phyloP scores from a whole-genome alignment of 2,888 invertebrate species.

The Blastobasis adustella region DNA sequence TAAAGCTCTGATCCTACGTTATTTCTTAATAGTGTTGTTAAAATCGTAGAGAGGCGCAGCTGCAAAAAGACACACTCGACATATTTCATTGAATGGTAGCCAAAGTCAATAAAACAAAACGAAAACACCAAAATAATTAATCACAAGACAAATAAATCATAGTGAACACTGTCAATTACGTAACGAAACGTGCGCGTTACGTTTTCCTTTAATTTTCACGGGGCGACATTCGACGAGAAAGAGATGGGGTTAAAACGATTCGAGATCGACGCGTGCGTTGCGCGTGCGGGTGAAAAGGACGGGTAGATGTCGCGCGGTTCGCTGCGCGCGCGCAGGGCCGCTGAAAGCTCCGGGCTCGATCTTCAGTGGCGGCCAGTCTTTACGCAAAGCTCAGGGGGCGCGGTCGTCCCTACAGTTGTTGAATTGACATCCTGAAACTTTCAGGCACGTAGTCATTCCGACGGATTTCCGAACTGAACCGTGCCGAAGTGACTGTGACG shows the following conservation, averaged over 20 bases:
- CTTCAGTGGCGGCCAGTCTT: conserved; percentile 35
- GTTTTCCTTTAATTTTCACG: conserved; percentile 58
- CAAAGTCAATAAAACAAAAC: conserved; percentile 49
- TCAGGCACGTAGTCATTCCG: conserved; percentile 31
- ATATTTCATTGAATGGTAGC: conserved; percentile 40
- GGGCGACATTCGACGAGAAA: conserved; percentile 32
- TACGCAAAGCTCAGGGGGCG: conserved; percentile 41
- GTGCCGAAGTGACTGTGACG: conserved; percentile 41
- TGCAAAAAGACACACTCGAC: not conserved
- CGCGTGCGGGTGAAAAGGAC: conserved; percentile 27
- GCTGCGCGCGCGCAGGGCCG: conserved; percentile 49
- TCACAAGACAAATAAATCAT: conserved; percentile 63
- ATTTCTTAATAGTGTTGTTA: too few relatives aligned
- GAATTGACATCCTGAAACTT: conserved; percentile 22
- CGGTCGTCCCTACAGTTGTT: conserved; percentile 26
- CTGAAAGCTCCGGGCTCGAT: conserved; percentile 50
- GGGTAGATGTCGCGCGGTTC: conserved; percentile 17
- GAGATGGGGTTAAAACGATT: conserved; percentile 29
- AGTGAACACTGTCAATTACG: conserved; percentile 45
- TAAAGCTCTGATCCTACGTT: too few relatives aligned
- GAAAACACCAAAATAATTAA: conserved; percentile 55
- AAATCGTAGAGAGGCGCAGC: too few relatives aligned
- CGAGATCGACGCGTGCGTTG: conserved; percentile 1
- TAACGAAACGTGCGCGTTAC: conserved; percentile 32
- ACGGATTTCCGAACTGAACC: conserved; percentile 28